These are phyloP conservation scores for Parus major DNA, from an alignment of 2,113 vertebrate species.

Conservation along the genomic window DNA sequence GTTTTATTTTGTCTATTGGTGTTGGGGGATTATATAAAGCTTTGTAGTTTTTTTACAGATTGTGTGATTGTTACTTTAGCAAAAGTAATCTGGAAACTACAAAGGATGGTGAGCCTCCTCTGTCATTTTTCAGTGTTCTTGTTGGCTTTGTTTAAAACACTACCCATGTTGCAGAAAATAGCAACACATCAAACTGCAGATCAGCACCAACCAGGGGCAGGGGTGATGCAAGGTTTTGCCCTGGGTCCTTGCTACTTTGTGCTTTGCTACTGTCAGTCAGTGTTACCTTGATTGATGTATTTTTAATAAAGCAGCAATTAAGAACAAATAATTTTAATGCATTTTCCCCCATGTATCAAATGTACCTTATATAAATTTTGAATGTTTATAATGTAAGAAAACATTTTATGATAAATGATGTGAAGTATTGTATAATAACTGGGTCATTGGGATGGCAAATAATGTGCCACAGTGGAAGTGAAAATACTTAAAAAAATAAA, in stretches of 20 bases:
- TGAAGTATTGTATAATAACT: not conserved
- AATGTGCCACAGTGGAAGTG: not conserved
- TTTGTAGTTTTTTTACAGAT: not conserved
- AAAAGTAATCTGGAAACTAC: not conserved
- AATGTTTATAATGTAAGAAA: not conserved
- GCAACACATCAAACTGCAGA: not conserved
- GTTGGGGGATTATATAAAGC: not conserved
- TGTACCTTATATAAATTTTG: not conserved
- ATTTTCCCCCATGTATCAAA: not conserved
- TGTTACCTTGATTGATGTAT: not conserved
- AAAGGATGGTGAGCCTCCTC: not conserved
- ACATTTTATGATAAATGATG: not conserved
- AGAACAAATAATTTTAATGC: not conserved
- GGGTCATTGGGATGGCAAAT: not conserved
- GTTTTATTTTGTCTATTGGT: not conserved
- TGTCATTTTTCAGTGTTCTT: not conserved
- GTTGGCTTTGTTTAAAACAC: not conserved
- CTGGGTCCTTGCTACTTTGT: not conserved
- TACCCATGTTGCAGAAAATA: not conserved
- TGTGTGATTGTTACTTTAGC: not conserved
- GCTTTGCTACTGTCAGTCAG: not conserved
- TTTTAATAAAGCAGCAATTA: not conserved
- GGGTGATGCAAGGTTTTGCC: not conserved
- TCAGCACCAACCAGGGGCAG: not conserved
- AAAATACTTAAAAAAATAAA: not conserved